phyloP scores from a whole-genome alignment of 2,113 vertebrate species.

The Ovis aries region DNA sequence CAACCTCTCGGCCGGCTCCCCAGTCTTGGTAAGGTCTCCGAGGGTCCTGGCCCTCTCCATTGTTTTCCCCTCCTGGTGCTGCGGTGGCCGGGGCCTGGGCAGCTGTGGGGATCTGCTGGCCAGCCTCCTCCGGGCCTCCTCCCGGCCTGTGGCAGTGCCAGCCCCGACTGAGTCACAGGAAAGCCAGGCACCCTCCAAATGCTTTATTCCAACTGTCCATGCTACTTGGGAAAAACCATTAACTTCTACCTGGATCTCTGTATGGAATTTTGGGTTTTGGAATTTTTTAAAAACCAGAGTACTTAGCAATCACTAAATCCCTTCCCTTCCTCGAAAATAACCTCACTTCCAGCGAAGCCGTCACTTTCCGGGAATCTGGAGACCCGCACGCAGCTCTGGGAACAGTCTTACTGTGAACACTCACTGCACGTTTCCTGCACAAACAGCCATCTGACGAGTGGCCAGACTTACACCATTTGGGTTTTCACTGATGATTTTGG shows the following conservation, averaged over 20 bases:
- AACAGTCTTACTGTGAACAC: rapidly evolving
- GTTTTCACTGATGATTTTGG: background rate
- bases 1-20: background rate
- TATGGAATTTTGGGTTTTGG: too few species aligned
- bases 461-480: background rate
- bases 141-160: background rate
- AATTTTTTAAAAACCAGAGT: background rate
- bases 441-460: background rate
- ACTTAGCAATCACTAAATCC: background rate
- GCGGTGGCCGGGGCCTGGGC: conserved; percentile 16
- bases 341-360: background rate
- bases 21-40: conserved; percentile 33
- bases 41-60: background rate
- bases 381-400: rapidly evolving
- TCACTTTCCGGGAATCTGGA: background rate
- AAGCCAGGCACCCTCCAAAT: background rate
- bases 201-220: rapidly evolving
- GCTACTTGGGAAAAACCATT: background rate
- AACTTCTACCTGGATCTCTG: background rate
- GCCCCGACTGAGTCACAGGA: rapidly evolving
- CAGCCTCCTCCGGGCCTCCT: rapidly evolving
- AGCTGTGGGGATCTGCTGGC: background rate
- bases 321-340: background rate
- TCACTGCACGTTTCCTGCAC: rapidly evolving
- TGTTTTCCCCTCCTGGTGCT: background rate